These are phyloP conservation scores for Varanus salvator DNA, from an alignment of 2,113 vertebrate species.

Conservation along the genomic window DNA sequence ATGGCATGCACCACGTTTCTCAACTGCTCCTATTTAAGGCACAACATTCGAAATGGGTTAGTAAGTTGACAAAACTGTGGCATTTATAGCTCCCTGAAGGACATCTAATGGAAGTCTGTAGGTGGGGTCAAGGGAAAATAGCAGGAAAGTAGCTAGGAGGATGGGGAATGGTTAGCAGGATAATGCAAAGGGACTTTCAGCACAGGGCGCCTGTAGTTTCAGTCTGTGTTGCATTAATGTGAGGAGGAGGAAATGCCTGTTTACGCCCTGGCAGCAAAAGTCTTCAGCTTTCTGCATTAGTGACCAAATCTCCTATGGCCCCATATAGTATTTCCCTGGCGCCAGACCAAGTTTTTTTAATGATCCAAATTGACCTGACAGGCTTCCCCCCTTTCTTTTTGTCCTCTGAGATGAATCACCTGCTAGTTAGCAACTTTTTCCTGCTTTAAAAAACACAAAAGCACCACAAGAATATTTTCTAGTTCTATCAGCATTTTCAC, in stretches of 20 bases:
- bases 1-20: background rate
- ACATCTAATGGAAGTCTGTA: background rate
- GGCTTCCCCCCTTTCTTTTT: background rate
- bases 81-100: background rate
- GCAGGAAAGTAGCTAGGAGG: background rate
- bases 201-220: background rate
- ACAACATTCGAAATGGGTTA: background rate
- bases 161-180: background rate
- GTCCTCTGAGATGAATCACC: background rate
- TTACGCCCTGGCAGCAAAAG: background rate
- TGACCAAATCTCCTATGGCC: constrained; percentile 51
- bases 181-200: background rate
- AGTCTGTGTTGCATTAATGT: background rate
- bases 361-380: background rate
- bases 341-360: background rate
- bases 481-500: constrained; percentile 42
- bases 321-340: constrained; percentile 35
- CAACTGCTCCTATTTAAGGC: background rate
- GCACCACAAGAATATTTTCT: constrained; percentile 32
- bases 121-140: background rate
- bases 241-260: background rate
- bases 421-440: constrained; percentile 7
- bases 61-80: background rate
- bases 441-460: background rate
- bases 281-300: constrained; percentile 22